These are phyloP conservation scores for Catharus ustulatus DNA, from an alignment of 2,797 vertebrate species.

Conservation along the genomic window DNA sequence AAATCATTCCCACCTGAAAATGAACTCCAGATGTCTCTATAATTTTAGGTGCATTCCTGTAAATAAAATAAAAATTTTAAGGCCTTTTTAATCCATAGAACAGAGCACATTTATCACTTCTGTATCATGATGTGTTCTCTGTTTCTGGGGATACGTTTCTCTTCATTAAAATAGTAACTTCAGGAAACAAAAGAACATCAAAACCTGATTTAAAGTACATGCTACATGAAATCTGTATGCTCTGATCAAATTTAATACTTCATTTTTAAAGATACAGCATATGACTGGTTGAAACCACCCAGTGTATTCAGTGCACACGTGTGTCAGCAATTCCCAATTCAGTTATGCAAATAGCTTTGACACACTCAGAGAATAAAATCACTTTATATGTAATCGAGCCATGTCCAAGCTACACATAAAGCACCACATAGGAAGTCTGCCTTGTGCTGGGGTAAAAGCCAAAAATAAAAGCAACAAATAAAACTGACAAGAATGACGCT, in stretches of 20 bases:
- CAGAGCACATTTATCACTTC: background rate
- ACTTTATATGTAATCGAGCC: background rate
- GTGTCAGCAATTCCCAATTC: background rate
- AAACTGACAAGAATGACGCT: too few species aligned
- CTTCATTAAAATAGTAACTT: background rate
- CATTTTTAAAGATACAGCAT: background rate
- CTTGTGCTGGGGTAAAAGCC: too few species aligned
- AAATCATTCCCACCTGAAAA: conserved; percentile 88
- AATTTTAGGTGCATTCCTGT: conserved; percentile 90
- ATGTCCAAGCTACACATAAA: background rate
- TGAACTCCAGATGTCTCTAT: conserved; percentile 97
- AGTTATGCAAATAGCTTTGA: background rate
- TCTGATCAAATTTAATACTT: background rate
- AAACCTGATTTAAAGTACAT: background rate
- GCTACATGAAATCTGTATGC: background rate
- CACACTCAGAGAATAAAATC: background rate
- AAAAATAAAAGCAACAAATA: too few species aligned
- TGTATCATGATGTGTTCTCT: background rate
- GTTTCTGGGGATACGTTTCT: background rate
- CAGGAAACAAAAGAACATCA: background rate
- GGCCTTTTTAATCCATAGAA: background rate
- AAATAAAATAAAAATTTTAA: conserved; percentile 38
- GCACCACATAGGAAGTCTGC: background rate
- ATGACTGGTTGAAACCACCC: background rate
- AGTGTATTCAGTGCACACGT: rapidly evolving